These are phyloP conservation scores for Scaptomyza hsui DNA, from an alignment of 1,140 invertebrate genomes.

Conservation along the genomic window DNA sequence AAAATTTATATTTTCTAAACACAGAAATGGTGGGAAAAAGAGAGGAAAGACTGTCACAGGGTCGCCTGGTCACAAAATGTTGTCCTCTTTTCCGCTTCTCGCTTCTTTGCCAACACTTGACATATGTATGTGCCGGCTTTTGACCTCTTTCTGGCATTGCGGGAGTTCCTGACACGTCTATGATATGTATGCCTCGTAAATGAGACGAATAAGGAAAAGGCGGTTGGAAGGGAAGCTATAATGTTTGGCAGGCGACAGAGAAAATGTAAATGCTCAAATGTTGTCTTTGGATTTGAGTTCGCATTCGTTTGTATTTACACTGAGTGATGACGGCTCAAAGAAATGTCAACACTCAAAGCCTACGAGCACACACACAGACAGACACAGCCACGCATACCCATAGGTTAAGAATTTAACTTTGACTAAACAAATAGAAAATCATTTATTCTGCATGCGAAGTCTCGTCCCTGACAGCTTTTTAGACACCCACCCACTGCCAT, in stretches of 20 bases:
- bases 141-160: conserved; percentile 64
- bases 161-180: conserved; percentile 25
- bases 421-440: conserved; percentile 82
- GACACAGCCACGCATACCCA: conserved; percentile 26
- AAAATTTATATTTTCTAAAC: conserved; percentile 67
- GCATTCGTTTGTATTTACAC: conserved; percentile 45
- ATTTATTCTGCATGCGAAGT: conserved; percentile 74
- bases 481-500: not conserved
- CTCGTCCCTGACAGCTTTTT: conserved; percentile 29
- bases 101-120: conserved; percentile 62
- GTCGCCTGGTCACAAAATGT: conserved; percentile 32
- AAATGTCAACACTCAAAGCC: conserved; percentile 76
- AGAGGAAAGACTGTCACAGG: conserved; percentile 17
- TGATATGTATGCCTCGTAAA: conserved; percentile 59
- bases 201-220: conserved; percentile 38
- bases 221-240: conserved; percentile 29
- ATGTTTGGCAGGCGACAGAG: conserved; percentile 64
- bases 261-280: conserved; percentile 71
- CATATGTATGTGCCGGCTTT: conserved; percentile 80
- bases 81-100: conserved; percentile 31
- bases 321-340: conserved; percentile 78
- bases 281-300: conserved; percentile 50
- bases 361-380: conserved; percentile 12
- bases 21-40: not conserved
- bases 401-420: conserved; percentile 69